Evolutionary conservation across 2,888 invertebrate species (phyloP).

Genomic region (Coenonympha glycerion): DNA sequence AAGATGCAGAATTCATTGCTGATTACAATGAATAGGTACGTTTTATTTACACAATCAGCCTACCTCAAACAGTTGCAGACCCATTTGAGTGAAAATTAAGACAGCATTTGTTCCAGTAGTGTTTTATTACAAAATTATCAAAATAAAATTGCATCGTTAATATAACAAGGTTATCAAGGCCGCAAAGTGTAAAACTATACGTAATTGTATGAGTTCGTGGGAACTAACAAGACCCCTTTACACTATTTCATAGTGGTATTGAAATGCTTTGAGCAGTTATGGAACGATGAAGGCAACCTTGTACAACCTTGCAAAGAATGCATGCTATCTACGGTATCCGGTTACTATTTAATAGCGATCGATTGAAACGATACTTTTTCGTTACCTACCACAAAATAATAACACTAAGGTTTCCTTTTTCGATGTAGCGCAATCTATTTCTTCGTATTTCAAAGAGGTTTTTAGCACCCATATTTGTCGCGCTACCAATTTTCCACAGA

Average conservation of each 20-base stretch:
- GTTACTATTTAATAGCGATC: neutral
- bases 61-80: too few species aligned
- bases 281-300: conserved; percentile 9
- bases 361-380: neutral
- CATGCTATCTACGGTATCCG: conserved; percentile 2
- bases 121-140: neutral
- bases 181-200: neutral
- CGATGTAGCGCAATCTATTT: neutral
- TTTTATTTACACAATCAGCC: too few species aligned
- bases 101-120: neutral
- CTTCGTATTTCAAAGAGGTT: neutral
- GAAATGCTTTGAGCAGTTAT: neutral
- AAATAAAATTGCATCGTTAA: too few species aligned
- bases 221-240: neutral
- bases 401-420: neutral
- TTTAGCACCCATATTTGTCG: neutral
- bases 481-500: neutral
- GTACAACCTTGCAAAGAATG: conserved; percentile 16
- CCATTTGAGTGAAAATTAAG: too few species aligned
- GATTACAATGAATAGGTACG: too few species aligned
- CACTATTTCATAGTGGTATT: neutral
- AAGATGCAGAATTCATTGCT: too few species aligned
- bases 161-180: neutral
- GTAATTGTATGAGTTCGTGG: neutral
- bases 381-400: neutral